These are phyloP conservation scores for Tolypeutes matacus DNA, from an alignment of 2,797 vertebrate genomes.

Conservation along the genomic window DNA sequence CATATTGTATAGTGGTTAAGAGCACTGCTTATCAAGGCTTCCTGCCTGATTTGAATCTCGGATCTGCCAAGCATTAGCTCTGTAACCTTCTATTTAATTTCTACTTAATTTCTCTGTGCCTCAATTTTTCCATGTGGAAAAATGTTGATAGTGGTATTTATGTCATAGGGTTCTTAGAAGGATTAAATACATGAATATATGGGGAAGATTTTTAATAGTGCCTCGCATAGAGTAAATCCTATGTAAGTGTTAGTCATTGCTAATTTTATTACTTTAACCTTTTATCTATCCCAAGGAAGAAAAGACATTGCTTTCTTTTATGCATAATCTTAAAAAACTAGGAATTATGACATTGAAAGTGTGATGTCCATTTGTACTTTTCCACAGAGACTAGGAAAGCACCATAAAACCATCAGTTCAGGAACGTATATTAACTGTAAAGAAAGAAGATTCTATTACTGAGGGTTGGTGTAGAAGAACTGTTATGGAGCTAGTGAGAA, in stretches of 20 bases:
- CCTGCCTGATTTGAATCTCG: neutral
- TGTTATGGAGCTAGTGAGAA: slow-evolving; percentile 12
- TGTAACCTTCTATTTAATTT: neutral
- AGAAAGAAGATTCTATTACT: neutral
- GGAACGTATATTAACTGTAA: neutral
- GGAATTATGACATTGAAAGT: neutral
- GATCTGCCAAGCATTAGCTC: neutral
- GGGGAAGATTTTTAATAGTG: neutral
- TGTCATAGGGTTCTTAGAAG: neutral
- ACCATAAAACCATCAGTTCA: neutral
- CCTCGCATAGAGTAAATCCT: neutral
- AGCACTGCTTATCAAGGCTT: neutral
- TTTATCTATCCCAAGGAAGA: neutral
- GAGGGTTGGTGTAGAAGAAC: neutral
- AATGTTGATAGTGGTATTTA: neutral
- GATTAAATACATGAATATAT: neutral
- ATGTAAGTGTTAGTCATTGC: neutral
- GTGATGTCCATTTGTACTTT: neutral
- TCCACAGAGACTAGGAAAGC: neutral
- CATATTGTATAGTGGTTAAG: neutral
- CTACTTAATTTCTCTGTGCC: neutral
- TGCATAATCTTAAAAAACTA: slow-evolving; percentile 27
- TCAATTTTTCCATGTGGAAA: neutral
- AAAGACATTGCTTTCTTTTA: neutral
- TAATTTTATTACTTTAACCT: slow-evolving; percentile 6